Conservation (phyloP, 2,113 vertebrate genomes). For the Grammomys dolichurus region DNA sequence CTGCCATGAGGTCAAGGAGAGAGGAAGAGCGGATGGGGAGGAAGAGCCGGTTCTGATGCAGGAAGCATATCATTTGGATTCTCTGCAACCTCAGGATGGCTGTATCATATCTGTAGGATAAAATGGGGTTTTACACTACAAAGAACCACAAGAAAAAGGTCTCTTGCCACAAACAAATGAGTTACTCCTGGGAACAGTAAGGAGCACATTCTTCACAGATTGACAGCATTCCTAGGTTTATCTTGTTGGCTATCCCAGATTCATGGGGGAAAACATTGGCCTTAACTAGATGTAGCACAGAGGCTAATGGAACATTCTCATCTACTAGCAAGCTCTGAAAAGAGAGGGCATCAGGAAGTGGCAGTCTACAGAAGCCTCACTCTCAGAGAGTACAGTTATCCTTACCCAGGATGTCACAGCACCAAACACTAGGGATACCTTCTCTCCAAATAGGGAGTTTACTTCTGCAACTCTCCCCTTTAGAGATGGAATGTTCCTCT, state of each 20-base stretch:
- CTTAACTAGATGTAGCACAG: conserved; percentile 89
- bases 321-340: conserved; percentile 92
- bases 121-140: conserved; percentile 73
- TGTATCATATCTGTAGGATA: conserved; percentile 75
- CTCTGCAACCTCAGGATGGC: conserved; percentile 80
- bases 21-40: conserved; percentile 81
- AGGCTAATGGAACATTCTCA: conserved; percentile 88
- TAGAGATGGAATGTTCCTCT: conserved; percentile 85
- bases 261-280: conserved; percentile 83
- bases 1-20: conserved; percentile 92
- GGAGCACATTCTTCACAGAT: conserved; percentile 79
- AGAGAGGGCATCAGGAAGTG: conserved; percentile 93
- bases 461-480: conserved; percentile 87
- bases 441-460: conserved; percentile 87
- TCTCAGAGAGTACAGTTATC: conserved; percentile 91
- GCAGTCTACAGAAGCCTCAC: conserved; percentile 88
- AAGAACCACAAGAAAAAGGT: conserved; percentile 80
- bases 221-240: conserved; percentile 87
- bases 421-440: conserved; percentile 93
- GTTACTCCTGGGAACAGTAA: conserved; percentile 83
- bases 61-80: conserved; percentile 80
- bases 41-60: conserved; percentile 83
- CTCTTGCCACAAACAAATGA: conserved; percentile 86
- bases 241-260: conserved; percentile 87
- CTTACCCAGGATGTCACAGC: conserved; percentile 90